Conservation (phyloP, 2,797 vertebrate species). For the Bufotes viridis region DNA sequence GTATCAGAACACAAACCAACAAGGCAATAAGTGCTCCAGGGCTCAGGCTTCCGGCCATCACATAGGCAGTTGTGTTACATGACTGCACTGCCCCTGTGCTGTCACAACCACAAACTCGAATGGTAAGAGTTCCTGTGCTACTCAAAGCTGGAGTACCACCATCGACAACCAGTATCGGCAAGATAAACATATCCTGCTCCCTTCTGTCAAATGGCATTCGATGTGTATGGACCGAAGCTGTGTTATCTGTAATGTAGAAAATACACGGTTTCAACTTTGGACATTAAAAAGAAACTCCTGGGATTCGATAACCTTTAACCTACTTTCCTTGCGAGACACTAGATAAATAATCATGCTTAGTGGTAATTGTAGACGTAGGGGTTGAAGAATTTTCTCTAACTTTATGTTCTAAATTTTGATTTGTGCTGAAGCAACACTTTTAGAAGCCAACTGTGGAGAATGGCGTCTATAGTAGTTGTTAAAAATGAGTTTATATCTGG, state of each 20-base stretch:
- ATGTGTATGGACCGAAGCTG: conserved; percentile 88
- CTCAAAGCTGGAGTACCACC: conserved; percentile 90
- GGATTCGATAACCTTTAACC: neutral
- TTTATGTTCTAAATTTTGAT: neutral
- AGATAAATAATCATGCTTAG: neutral
- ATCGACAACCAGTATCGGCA: conserved; percentile 95
- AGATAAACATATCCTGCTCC: conserved; percentile 93
- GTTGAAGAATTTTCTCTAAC: neutral
- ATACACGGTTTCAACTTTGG: neutral
- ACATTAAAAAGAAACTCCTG: neutral
- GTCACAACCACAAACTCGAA: conserved; percentile 93
- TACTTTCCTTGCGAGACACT: too few species aligned
- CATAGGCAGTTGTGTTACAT: conserved; percentile 92
- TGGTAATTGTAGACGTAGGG: neutral
- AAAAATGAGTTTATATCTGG: neutral
- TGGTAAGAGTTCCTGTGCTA: conserved; percentile 96
- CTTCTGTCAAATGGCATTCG: conserved; percentile 91
- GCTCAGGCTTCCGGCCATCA: conserved; percentile 89
- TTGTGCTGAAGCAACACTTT: too few species aligned
- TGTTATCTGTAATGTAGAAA: conserved; percentile 84
- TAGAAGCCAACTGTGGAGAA: neutral
- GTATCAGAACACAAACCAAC: conserved; percentile 94
- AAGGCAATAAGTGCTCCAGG: conserved; percentile 96
- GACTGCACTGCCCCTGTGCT: conserved; percentile 89
- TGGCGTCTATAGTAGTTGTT: neutral